Evolutionary conservation across 2,113 vertebrate genomes (phyloP).

Genomic region (Hepsetus odoe): DNA sequence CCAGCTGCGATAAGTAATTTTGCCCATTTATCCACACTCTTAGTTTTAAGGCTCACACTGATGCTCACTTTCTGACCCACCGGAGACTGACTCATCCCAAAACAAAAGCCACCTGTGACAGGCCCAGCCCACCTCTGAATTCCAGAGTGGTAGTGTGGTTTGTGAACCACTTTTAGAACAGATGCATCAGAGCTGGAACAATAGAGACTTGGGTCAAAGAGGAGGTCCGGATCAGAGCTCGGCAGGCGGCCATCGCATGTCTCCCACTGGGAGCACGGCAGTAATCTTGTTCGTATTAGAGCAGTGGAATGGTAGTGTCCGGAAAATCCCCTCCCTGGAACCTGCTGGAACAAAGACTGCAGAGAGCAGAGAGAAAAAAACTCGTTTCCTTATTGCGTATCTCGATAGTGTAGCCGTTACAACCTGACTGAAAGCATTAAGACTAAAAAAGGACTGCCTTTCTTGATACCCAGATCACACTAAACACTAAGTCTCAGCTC

Average conservation of each 20-base stretch:
- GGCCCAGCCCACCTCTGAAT: slow-evolving; percentile 1
- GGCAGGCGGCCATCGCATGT: slow-evolving; percentile 61
- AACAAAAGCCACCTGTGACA: slow-evolving; percentile 37
- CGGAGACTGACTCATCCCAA: slow-evolving; percentile 48
- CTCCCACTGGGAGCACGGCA: slow-evolving; percentile 66
- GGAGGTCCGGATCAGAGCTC: slow-evolving; percentile 44
- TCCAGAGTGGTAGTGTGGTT: not conserved
- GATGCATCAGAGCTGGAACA: slow-evolving; percentile 34
- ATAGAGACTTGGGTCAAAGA: slow-evolving; percentile 36
- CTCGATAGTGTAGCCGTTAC: slow-evolving; percentile 3
- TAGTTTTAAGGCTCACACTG: slow-evolving; percentile 28
- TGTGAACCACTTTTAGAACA: slow-evolving; percentile 13
- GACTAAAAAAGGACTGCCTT: slow-evolving; percentile 17
- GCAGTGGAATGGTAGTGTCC: slow-evolving; percentile 68
- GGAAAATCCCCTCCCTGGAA: slow-evolving; percentile 66
- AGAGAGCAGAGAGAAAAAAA: slow-evolving; percentile 59
- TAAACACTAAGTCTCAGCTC: not conserved
- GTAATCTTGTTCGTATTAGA: slow-evolving; percentile 70
- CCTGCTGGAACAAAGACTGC: slow-evolving; percentile 64
- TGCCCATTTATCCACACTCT: slow-evolving; percentile 24
- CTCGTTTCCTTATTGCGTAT: not conserved
- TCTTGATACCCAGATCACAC: slow-evolving; percentile 12
- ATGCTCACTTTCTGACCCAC: slow-evolving; percentile 4
- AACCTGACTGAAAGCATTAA: slow-evolving; percentile 27
- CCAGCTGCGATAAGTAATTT: slow-evolving; percentile 35